phyloP scores from a whole-genome alignment of 1,140 invertebrate species.

The Penaeus indicus region DNA sequence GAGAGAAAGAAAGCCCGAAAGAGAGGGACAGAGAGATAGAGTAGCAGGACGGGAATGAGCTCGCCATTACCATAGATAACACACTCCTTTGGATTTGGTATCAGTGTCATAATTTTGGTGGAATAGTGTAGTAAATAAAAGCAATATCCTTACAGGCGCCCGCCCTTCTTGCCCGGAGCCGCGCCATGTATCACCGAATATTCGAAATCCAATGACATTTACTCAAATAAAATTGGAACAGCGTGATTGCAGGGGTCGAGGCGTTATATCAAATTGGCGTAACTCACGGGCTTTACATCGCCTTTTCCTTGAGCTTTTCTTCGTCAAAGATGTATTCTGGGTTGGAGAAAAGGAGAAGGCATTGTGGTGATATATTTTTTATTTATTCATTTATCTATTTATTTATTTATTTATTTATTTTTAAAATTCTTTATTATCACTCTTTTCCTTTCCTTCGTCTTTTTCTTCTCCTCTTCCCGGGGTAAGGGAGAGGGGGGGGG shows the following conservation, averaged over 20 bases:
- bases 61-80: constrained; percentile 59
- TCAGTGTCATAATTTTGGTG: constrained; percentile 57
- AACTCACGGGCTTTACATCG: neutral
- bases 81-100: constrained; percentile 60
- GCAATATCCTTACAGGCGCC: constrained; percentile 37
- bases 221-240: constrained; percentile 51
- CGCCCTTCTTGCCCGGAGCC: neutral
- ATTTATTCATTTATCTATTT: neutral
- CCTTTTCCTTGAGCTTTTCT: neutral
- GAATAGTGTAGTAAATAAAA: constrained; percentile 59
- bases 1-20: neutral
- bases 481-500: neutral
- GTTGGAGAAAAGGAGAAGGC: too few species aligned
- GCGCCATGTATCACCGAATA: constrained; percentile 47
- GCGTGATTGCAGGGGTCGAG: constrained; percentile 36
- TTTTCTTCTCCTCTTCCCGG: too few species aligned
- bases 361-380: too few species aligned
- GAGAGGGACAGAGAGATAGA: neutral
- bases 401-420: too few species aligned
- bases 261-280: constrained; percentile 7
- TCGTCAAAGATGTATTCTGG: neutral
- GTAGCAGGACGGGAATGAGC: constrained; percentile 40
- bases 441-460: too few species aligned
- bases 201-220: constrained; percentile 59
- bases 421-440: too few species aligned